Evolutionary conservation across 2,113 vertebrate genomes (phyloP).

Genomic region (Vulpes vulpes): DNA sequence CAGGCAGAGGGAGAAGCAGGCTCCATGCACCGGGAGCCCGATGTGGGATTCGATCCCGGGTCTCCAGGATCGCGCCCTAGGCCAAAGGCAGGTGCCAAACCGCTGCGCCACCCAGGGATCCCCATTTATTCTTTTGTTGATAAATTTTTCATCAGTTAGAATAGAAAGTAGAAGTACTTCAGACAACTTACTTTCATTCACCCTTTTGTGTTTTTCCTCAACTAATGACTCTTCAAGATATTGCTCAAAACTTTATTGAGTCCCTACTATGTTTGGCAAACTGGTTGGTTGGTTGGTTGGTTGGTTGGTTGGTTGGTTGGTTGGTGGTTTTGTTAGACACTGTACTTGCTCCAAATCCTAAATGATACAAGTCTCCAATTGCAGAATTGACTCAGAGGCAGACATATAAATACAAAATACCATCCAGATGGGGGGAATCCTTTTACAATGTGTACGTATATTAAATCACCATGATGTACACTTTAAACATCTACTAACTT

Average conservation of each 20-base stretch:
- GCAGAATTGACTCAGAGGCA: background rate
- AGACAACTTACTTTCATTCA: background rate
- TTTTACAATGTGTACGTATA: background rate
- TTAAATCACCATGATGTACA: background rate
- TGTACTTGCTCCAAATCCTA: background rate
- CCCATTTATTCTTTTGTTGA: background rate
- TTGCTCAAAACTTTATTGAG: background rate
- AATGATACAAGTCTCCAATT: background rate
- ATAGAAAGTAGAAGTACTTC: background rate
- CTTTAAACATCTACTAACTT: background rate
- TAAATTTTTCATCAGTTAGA: background rate
- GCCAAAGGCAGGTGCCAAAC: too few relatives aligned
- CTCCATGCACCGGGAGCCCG: too few relatives aligned
- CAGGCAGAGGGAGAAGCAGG: too few relatives aligned
- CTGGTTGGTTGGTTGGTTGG: background rate
- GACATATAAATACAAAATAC: background rate
- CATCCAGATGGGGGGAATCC: background rate
- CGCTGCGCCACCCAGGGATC: too few relatives aligned
- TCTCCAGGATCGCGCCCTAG: too few relatives aligned
- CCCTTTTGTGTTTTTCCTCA: background rate
- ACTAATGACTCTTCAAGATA: background rate
- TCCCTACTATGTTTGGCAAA: background rate
- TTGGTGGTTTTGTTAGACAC: background rate
- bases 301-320: background rate
- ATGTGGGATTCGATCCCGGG: too few relatives aligned